phyloP scores from a whole-genome alignment of 2,113 vertebrate species.

The Cairina moschata region DNA sequence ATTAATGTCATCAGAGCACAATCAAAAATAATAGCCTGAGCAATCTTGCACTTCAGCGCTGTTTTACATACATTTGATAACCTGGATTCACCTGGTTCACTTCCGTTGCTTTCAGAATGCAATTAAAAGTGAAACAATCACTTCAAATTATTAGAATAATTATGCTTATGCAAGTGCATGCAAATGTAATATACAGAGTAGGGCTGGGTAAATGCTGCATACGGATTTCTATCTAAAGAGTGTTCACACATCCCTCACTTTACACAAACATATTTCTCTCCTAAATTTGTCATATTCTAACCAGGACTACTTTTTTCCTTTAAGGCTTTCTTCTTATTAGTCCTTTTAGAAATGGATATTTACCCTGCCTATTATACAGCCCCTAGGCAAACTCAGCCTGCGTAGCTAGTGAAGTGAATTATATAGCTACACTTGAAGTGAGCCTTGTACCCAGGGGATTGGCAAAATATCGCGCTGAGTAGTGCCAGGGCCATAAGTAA shows the following conservation, averaged over 20 bases:
- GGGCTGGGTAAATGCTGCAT: background rate
- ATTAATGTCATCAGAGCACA: background rate
- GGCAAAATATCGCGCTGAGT: background rate
- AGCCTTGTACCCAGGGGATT: background rate
- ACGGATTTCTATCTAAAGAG: background rate
- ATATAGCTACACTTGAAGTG: background rate
- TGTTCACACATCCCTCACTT: background rate
- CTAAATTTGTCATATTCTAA: background rate
- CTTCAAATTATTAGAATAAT: background rate
- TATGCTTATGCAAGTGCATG: background rate
- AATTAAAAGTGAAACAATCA: rapidly evolving
- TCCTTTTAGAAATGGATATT: background rate
- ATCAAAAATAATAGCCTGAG: background rate
- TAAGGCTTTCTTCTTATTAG: background rate
- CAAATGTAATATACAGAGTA: background rate
- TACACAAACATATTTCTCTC: background rate
- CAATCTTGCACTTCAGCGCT: background rate
- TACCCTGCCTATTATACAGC: background rate
- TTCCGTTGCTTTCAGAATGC: background rate
- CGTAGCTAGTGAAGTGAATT: background rate
- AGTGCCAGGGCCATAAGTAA: background rate
- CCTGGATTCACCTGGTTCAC: background rate
- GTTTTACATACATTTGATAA: background rate
- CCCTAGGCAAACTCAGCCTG: background rate
- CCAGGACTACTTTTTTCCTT: background rate